phyloP scores from a whole-genome alignment of 2,888 invertebrate species.

The Bombylius discolor region DNA sequence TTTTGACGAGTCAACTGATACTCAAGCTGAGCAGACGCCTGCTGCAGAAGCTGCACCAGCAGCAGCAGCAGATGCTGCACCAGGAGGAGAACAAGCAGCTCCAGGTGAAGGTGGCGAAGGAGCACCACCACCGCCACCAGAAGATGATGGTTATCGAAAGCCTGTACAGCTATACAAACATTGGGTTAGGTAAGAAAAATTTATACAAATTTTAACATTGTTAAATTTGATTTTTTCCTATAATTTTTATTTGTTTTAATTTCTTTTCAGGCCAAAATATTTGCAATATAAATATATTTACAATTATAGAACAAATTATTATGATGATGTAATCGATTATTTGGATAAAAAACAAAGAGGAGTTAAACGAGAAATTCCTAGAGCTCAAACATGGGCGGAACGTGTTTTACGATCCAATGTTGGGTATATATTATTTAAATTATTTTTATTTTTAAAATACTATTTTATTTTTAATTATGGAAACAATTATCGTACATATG shows the following conservation, averaged over 20 bases:
- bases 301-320: slow-evolving; percentile 75
- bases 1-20: slow-evolving; percentile 36
- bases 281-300: slow-evolving; percentile 71
- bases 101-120: slow-evolving; percentile 28
- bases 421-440: slow-evolving; percentile 5
- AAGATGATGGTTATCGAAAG: slow-evolving; percentile 48
- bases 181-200: slow-evolving; percentile 55
- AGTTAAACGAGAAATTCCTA: slow-evolving; percentile 52
- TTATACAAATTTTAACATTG: slow-evolving; percentile 3
- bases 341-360: slow-evolving; percentile 64
- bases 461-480: too few species aligned
- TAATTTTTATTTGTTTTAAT: background rate
- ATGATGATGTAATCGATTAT: slow-evolving; percentile 73
- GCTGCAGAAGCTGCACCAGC: slow-evolving; percentile 18
- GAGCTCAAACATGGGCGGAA: slow-evolving; percentile 77
- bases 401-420: slow-evolving; percentile 59
- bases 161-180: slow-evolving; percentile 59
- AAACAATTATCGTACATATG: too few species aligned
- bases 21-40: slow-evolving; percentile 12
- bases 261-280: slow-evolving; percentile 53
- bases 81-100: slow-evolving; percentile 20
- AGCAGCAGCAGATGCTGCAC: slow-evolving; percentile 18
- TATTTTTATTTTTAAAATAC: too few species aligned
- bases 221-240: too few species aligned
- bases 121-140: slow-evolving; percentile 35